These are phyloP conservation scores for Xenentodon cancila DNA, from an alignment of 2,797 vertebrate species.

Conservation along the genomic window DNA sequence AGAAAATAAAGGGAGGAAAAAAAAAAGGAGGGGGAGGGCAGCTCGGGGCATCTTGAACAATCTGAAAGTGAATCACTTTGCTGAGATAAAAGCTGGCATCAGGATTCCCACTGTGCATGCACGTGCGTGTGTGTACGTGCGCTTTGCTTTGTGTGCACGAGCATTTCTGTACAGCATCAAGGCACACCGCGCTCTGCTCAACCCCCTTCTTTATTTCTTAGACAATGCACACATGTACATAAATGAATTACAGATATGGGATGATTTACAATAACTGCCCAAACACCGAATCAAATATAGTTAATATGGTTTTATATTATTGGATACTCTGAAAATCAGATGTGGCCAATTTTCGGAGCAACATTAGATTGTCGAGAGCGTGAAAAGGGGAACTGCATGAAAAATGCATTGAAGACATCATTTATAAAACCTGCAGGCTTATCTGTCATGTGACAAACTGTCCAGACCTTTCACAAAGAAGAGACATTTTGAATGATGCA, in stretches of 20 bases:
- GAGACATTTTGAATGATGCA: background rate
- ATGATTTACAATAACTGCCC: background rate
- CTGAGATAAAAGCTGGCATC: slow-evolving; percentile 56
- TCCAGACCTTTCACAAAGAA: background rate
- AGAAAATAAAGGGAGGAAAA: slow-evolving; percentile 35
- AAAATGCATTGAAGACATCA: slow-evolving; percentile 4
- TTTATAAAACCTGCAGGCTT: slow-evolving; percentile 8
- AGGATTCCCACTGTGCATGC: slow-evolving; percentile 35
- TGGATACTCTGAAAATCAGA: slow-evolving; percentile 24
- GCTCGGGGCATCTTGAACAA: slow-evolving; percentile 56
- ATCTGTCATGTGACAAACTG: slow-evolving; percentile 1
- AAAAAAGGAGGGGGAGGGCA: slow-evolving; percentile 48
- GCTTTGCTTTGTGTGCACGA: slow-evolving; percentile 15
- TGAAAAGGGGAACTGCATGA: background rate
- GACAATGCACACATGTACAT: slow-evolving; percentile 2
- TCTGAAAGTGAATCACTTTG: slow-evolving; percentile 62
- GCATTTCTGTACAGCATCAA: slow-evolving; percentile 26
- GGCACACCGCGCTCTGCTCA: slow-evolving; percentile 22
- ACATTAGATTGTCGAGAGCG: slow-evolving; percentile 6
- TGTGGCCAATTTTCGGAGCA: slow-evolving; percentile 1
- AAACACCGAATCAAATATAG: background rate
- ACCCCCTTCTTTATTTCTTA: slow-evolving; percentile 4
- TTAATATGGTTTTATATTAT: slow-evolving; percentile 10
- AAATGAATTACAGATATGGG: slow-evolving; percentile 1
- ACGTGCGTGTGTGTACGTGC: slow-evolving; percentile 2